Conservation (phyloP, 2,797 vertebrate species). For the Spinus olivaceus region DNA sequence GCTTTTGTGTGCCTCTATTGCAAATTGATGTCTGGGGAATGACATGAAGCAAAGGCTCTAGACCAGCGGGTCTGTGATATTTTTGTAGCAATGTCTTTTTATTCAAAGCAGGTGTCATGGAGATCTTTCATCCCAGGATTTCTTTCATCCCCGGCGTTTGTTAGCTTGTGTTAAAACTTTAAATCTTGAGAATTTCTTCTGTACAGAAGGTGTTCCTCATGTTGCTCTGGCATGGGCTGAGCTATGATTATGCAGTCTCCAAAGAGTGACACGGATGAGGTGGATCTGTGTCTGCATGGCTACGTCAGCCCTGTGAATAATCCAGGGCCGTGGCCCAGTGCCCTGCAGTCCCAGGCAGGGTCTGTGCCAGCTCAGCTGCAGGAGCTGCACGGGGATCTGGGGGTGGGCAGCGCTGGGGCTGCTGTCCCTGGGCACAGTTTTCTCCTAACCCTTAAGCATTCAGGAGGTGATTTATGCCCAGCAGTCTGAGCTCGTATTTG, state of each 20-base stretch:
- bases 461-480: neutral
- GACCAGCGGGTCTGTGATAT: constrained; percentile 63
- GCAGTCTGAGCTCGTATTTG: neutral
- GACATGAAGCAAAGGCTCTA: constrained; percentile 60
- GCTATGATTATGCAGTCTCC: constrained; percentile 6
- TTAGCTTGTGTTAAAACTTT: constrained; percentile 67
- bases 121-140: constrained; percentile 67
- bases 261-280: neutral
- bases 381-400: neutral
- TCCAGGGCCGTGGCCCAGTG: neutral
- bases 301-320: neutral
- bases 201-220: constrained; percentile 24
- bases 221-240: constrained; percentile 2
- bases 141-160: constrained; percentile 63
- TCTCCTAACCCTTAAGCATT: neutral
- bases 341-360: neutral
- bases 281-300: neutral
- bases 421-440: neutral
- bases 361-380: rapidly evolving
- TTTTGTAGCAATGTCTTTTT: constrained; percentile 66
- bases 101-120: constrained; percentile 63
- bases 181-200: constrained; percentile 39
- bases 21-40: constrained; percentile 61
- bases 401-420: rapidly evolving
- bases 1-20: constrained; percentile 42